phyloP scores from a whole-genome alignment of 2,888 invertebrate species.

The Cybosia mesomella region DNA sequence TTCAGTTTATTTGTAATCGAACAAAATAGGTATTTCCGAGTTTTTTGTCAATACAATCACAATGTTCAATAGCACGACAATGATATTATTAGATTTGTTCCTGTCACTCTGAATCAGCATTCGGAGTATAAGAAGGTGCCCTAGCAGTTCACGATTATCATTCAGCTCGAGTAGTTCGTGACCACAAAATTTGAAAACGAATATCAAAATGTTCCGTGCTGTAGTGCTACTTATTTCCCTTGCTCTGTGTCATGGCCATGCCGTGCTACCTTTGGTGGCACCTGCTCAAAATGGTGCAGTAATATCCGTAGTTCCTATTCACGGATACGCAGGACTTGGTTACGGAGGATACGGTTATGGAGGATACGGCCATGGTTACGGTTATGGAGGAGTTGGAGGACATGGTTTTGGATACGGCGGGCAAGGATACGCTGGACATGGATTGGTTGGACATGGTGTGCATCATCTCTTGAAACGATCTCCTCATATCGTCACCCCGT shows the following conservation, averaged over 20 bases:
- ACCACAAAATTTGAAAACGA: constrained; percentile 25
- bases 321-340: constrained; percentile 58
- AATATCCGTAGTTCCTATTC: constrained; percentile 53
- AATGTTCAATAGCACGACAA: constrained; percentile 68
- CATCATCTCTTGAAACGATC: constrained; percentile 76
- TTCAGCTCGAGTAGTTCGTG: constrained; percentile 54
- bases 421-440: constrained; percentile 28
- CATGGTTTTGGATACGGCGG: constrained; percentile 41
- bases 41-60: constrained; percentile 66
- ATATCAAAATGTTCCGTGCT: constrained; percentile 65
- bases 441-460: constrained; percentile 25
- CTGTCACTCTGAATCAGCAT: constrained; percentile 73
- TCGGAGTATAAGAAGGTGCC: constrained; percentile 73
- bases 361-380: constrained; percentile 38
- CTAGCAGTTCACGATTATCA: constrained; percentile 53
- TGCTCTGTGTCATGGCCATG: constrained; percentile 65
- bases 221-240: constrained; percentile 62
- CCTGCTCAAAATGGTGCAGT: constrained; percentile 64
- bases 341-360: constrained; percentile 38
- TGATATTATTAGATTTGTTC: constrained; percentile 68
- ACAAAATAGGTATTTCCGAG: constrained; percentile 62
- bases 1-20: constrained; percentile 49
- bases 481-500: constrained; percentile 63
- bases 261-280: constrained; percentile 63
- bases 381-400: constrained; percentile 47